Evolutionary conservation across 2,113 vertebrate genomes (phyloP).

Genomic region (Lutjanus erythropterus): DNA sequence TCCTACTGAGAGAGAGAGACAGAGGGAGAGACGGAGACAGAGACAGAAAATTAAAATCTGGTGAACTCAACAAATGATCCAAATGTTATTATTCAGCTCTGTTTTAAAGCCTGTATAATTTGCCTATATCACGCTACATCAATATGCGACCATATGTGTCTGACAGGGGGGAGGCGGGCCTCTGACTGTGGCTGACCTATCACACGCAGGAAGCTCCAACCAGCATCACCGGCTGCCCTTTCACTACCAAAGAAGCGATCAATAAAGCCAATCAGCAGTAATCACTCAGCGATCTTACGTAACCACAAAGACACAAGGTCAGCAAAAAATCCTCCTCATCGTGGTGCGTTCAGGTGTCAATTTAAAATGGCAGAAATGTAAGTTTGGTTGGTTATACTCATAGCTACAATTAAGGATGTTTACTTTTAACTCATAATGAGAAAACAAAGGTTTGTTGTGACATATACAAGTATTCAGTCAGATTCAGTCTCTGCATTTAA

Average conservation of each 20-base stretch:
- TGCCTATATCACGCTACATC: background rate
- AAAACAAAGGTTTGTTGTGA: background rate
- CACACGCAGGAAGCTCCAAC: slow-evolving; percentile 38
- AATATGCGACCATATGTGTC: slow-evolving; percentile 8
- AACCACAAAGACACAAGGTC: slow-evolving; percentile 28
- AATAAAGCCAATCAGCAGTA: slow-evolving; percentile 56
- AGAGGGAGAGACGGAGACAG: background rate
- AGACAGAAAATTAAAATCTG: slow-evolving; percentile 22
- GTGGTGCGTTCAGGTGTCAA: background rate
- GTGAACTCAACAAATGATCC: background rate
- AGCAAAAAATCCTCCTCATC: background rate
- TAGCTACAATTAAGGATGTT: background rate
- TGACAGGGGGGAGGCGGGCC: slow-evolving; percentile 37
- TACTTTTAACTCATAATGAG: background rate
- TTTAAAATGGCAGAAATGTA: background rate
- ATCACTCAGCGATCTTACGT: slow-evolving; percentile 28
- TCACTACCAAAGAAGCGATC: slow-evolving; percentile 37
- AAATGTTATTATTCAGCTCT: background rate
- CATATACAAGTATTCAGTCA: too few species aligned
- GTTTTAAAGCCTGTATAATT: background rate
- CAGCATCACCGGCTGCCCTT: slow-evolving; percentile 25
- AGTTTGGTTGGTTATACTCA: background rate
- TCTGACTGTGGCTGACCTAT: slow-evolving; percentile 51
- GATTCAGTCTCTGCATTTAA: too few species aligned
- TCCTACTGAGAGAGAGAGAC: slow-evolving; percentile 33